Evolutionary conservation across 2,797 vertebrate species (phyloP), one percentile per base, ranked within the genome.

Genomic region (Epinephelus malabaricus): DNA sequence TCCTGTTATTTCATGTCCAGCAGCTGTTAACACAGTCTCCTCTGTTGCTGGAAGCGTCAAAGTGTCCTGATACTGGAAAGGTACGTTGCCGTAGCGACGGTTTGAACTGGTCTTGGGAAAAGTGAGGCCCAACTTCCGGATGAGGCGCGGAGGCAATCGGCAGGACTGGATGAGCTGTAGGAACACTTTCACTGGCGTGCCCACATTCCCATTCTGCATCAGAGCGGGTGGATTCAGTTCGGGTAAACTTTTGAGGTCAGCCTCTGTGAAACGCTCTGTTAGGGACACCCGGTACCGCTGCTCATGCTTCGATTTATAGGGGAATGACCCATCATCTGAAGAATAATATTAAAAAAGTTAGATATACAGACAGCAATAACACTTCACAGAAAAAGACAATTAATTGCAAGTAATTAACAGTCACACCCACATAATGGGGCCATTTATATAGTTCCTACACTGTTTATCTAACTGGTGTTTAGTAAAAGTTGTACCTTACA

Each of bases 121-220:
- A 50, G 92, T 92, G 72, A 99, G 96, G 74, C 97, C 97, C 73
- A 99, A 85, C 19, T 97, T 97, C 43, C 91, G 94, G 86, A 99
- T 99, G 30, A 98, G 91, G 0, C 95, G 91, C 0, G 97, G 96
- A 6, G 98, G 98, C 7, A 99, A 93, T 5, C 98, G 93, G 85
- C 98, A 99, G 62, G 97, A 91, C 61, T 96, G 96, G 85, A 99
- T 99, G 86, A 99, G 96, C 89, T 97, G 96, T 58, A 99, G 92
- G 78, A 99, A 99, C 45, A 97, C 95, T 34, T 66, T 86, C 45
- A 98, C 67, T 0, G 98, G 94, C 0, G 98, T 99, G 47, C 98
- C 98, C 54, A 99, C 98, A 0, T 99, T 99, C 9, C 98, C 98
- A 0, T 86, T 93, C 2, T 96, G 96, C 98, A 99, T 99, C 62